A percentile compares a stretch with the other conserved stretches of the same genome.
These are phyloP conservation scores for Colletes gigas DNA, from an alignment of 1,140 invertebrate species.

Conservation along the genomic window DNA sequence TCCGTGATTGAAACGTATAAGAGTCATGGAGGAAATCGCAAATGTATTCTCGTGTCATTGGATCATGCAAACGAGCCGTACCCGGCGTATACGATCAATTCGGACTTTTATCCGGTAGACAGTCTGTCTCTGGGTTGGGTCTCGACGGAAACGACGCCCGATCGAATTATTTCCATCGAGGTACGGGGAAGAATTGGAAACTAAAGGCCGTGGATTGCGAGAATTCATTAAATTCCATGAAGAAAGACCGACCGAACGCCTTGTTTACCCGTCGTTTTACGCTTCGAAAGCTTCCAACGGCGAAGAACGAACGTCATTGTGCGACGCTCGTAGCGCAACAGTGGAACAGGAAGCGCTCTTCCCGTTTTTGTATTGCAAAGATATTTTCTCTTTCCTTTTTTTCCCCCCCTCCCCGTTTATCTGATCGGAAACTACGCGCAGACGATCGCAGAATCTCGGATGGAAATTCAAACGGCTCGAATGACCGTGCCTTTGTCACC, in stretches of 20 bases:
- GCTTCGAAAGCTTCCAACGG: too few species aligned
- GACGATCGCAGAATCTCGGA: slow-evolving; percentile 13
- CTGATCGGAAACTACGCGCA: slow-evolving; percentile 26
- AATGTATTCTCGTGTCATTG: slow-evolving; percentile 39
- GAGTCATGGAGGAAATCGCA: slow-evolving; percentile 13
- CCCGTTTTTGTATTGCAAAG: slow-evolving; percentile 8
- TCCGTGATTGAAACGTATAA: slow-evolving; percentile 29
- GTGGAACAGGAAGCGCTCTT: slow-evolving; percentile 23
- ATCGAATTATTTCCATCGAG: not conserved
- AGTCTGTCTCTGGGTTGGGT: not conserved
- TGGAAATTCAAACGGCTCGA: slow-evolving; percentile 3
- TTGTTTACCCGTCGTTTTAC: too few species aligned
- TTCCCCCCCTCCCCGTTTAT: not conserved
- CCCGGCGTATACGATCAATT: slow-evolving; percentile 11
- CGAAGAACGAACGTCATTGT: too few species aligned
- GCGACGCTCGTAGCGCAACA: not conserved
- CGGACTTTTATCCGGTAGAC: slow-evolving; percentile 20
- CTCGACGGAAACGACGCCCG: not conserved
- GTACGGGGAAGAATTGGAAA: not conserved
- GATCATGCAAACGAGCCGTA: slow-evolving; percentile 30
- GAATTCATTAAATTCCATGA: too few species aligned
- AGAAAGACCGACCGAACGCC: too few species aligned
- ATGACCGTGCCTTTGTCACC: slow-evolving; percentile 11
- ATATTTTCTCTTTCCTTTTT: not conserved
- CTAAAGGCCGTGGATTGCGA: too few species aligned